Evolutionary conservation across 2,888 invertebrate species (phyloP).

Genomic region (Willowsia nigromaculata): DNA sequence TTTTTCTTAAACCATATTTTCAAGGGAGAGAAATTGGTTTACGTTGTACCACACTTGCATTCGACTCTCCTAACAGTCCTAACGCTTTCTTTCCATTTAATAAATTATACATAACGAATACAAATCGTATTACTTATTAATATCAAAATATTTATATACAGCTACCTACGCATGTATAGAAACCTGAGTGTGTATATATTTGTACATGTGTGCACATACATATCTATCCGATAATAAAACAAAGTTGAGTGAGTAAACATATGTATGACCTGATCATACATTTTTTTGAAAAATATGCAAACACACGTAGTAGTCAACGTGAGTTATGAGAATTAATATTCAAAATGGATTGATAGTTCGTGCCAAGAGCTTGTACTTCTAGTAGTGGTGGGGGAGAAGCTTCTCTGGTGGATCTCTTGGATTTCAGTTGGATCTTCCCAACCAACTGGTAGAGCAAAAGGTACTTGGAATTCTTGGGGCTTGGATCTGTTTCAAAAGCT

Average conservation of each 20-base stretch:
- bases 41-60: not conserved
- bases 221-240: slow-evolving; percentile 32
- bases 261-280: slow-evolving; percentile 65
- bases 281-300: slow-evolving; percentile 67
- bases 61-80: not conserved
- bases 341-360: slow-evolving; percentile 73
- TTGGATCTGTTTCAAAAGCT: slow-evolving; percentile 72
- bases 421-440: slow-evolving; percentile 58
- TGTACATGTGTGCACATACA: not conserved
- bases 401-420: slow-evolving; percentile 50
- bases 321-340: slow-evolving; percentile 73
- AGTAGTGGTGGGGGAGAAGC: slow-evolving; percentile 6
- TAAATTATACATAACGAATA: not conserved
- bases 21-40: not conserved
- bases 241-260: slow-evolving; percentile 55
- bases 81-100: not conserved
- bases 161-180: not conserved
- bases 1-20: slow-evolving; percentile 9
- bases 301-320: slow-evolving; percentile 70
- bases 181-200: not conserved
- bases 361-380: slow-evolving; percentile 66
- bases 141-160: not conserved
- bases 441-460: slow-evolving; percentile 5
- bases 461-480: slow-evolving; percentile 48
- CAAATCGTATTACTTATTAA: not conserved